Evolutionary conservation across 2,113 vertebrate species (phyloP).

Genomic region (Globicephala melas): DNA sequence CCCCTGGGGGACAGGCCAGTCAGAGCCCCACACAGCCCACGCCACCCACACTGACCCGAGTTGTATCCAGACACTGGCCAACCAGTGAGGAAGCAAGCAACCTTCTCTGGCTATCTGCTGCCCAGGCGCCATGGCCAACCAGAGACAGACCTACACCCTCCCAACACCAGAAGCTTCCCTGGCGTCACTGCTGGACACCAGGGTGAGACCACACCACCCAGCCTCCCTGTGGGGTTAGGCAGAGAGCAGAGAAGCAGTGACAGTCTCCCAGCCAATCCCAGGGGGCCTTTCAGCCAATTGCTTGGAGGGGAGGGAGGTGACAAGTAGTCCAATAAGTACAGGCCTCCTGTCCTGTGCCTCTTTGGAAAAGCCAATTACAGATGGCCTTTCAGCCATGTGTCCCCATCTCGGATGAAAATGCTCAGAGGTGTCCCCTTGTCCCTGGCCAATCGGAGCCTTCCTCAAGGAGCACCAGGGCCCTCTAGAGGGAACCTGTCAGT

Average conservation of each 20-base stretch:
- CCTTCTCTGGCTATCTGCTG: neutral
- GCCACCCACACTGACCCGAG: neutral
- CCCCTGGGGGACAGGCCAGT: slow-evolving; percentile 80
- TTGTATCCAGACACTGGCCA: neutral
- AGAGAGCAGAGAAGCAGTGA: neutral
- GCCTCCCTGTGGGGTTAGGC: too few species aligned
- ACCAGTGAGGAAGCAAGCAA: neutral
- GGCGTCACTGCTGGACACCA: neutral
- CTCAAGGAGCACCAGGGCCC: neutral
- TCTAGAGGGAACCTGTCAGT: neutral
- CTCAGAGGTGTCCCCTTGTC: neutral
- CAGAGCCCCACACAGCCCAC: neutral
- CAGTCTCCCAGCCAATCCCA: neutral
- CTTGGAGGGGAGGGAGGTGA: neutral
- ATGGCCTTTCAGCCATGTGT: neutral
- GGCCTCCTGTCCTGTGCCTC: neutral
- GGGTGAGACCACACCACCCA: neutral
- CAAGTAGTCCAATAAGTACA: neutral
- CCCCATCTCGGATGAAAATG: neutral
- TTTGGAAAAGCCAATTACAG: neutral
- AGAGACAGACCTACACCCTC: neutral
- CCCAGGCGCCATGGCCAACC: neutral
- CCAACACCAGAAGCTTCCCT: neutral
- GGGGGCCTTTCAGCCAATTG: neutral
- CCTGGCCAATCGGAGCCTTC: neutral